Conservation (phyloP, 2,888 invertebrate genomes). For the Saturnia japonica region DNA sequence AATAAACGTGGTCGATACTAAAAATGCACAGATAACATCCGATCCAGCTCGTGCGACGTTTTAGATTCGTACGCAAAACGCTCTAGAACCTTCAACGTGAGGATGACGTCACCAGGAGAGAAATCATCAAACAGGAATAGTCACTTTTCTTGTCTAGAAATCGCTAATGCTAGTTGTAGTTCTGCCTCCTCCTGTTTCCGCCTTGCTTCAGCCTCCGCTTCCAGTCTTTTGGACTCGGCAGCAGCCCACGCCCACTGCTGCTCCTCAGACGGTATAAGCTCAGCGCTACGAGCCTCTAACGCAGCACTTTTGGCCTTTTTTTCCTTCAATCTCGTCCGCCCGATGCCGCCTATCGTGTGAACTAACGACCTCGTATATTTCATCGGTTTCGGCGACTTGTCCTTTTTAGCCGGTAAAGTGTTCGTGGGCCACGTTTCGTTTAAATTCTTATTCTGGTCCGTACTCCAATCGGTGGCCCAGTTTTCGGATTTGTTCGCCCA, state of each 20-base stretch:
- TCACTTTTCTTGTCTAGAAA: constrained; percentile 81
- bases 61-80: neutral
- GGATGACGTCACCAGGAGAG: neutral
- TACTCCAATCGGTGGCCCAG: constrained; percentile 62
- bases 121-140: neutral
- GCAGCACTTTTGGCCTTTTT: constrained; percentile 61
- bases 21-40: neutral
- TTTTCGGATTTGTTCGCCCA: constrained; percentile 57
- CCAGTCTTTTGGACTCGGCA: constrained; percentile 84
- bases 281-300: constrained; percentile 52
- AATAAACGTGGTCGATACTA: neutral
- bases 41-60: neutral
- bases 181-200: constrained; percentile 87
- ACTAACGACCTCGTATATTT: constrained; percentile 72
- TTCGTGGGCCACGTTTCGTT: constrained; percentile 73
- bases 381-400: constrained; percentile 76
- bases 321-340: constrained; percentile 58
- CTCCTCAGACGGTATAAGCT: constrained; percentile 80
- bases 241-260: constrained; percentile 89
- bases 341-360: constrained; percentile 76
- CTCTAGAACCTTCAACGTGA: constrained; percentile 4
- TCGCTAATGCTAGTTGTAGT: constrained; percentile 86
- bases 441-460: constrained; percentile 60
- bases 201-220: constrained; percentile 82
- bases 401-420: constrained; percentile 71